Base-by-base conservation (phyloP, 2,888 invertebrate species). In the Anticlea derivata region DNA sequence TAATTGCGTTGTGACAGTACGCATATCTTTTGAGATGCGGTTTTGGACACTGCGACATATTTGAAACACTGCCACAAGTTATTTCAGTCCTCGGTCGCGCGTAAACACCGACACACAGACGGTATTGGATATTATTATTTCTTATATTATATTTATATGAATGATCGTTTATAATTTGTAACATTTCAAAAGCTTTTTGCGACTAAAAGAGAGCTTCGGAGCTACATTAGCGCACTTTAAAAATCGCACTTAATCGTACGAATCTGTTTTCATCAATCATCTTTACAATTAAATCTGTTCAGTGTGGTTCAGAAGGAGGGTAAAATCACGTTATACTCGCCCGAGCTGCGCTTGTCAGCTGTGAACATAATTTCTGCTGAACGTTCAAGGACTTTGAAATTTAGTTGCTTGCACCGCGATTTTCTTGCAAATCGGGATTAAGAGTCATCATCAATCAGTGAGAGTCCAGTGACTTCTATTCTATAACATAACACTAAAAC, bases 41-140 rank as follows among this genome's bases (percentile, higher is more conserved):
- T 80, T 81, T 81, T 74, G 78, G 81, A 80, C 79, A 78, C 74
- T 61, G 79, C 82, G 87, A 89, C 90, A 89, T 90, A 89, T 89
- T 89, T 90, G 90, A 90, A 87, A 75, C 89, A 75, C 76, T 89
- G 90, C 90, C 90, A 90, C 81, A 61, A 73, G 74, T 66, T 90
- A 90, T 90, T 90, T 71, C 77, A 60, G 82, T 76, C 73, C 49
- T 54, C 66, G 58, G 73, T 60, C 70, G 75, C 78, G 75, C 85
- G 87, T 86, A 89, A 90, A 86, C 84, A 86, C 73, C 70, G 64
- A 60, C 66, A 70, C 63, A 64, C 50, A 65, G 66, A 66, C 65
- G 58, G 63, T 71, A 70, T 68, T 65, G 64, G 62, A 70, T 70
- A 75, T 78, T 79, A 80, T 76, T 75, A 77, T 75, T 70, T 68